Conservation (phyloP, 2,888 invertebrate species). For the Tetramorium bicarinatum region DNA sequence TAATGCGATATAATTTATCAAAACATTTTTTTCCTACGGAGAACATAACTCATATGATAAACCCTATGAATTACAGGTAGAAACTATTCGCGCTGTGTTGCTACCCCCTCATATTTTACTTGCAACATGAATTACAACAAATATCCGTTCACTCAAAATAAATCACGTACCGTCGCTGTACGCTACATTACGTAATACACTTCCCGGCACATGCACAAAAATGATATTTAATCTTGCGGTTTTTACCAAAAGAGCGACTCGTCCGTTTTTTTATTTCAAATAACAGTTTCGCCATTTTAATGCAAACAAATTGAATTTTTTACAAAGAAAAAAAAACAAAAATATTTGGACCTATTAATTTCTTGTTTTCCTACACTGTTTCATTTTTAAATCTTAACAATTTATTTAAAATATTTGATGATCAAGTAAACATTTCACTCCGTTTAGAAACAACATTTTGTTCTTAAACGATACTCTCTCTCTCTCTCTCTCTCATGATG, state of each 20-base stretch:
- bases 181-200: background rate
- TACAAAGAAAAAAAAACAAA: background rate
- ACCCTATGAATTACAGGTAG: conserved; percentile 32
- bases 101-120: conserved; percentile 23
- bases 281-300: background rate
- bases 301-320: background rate
- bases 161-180: conserved; percentile 4
- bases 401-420: background rate
- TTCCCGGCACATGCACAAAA: background rate
- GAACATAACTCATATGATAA: conserved; percentile 38
- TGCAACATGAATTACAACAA: conserved; percentile 26
- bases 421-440: background rate
- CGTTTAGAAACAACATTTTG: background rate
- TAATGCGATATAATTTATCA: conserved; percentile 59
- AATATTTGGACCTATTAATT: background rate
- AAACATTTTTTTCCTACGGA: conserved; percentile 34
- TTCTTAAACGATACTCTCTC: background rate
- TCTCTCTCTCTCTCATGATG: background rate
- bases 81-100: conserved; percentile 23
- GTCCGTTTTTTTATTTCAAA: background rate
- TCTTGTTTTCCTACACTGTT: background rate
- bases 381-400: conserved; percentile 5
- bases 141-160: conserved; percentile 23
- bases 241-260: background rate
- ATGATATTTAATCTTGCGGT: background rate